These are phyloP conservation scores for Ormia ochracea DNA, from an alignment of 2,888 invertebrate genomes.

Conservation along the genomic window DNA sequence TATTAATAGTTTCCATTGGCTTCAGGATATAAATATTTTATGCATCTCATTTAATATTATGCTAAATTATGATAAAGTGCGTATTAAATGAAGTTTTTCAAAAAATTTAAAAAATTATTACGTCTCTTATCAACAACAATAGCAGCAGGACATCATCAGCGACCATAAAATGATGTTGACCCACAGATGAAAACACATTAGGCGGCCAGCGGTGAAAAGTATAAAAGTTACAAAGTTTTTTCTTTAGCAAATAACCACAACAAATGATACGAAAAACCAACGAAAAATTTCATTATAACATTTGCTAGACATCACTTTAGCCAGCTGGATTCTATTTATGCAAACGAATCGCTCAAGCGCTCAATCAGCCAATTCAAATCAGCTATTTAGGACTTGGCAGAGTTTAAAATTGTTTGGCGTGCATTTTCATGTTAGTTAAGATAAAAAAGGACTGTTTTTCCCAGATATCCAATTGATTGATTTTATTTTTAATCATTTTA, in stretches of 20 bases:
- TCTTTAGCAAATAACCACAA: slow-evolving; percentile 10
- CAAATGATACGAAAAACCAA: slow-evolving; percentile 41
- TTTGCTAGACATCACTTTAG: neutral
- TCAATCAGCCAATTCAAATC: neutral
- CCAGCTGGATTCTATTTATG: neutral
- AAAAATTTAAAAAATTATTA: neutral
- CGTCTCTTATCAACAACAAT: neutral
- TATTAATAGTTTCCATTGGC: neutral
- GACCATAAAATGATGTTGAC: slow-evolving; percentile 19
- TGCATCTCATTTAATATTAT: neutral
- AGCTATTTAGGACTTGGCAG: neutral
- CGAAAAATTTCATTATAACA: slow-evolving; percentile 24
- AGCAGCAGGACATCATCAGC: slow-evolving; percentile 14
- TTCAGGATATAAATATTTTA: neutral
- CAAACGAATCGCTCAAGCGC: neutral
- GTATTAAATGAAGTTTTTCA: neutral
- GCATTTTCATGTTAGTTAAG: neutral
- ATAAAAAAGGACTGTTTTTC: neutral
- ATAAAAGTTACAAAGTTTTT: too few relatives aligned
- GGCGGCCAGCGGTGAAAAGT: neutral
- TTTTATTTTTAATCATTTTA: too few relatives aligned
- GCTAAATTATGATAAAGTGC: neutral
- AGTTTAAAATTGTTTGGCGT: neutral
- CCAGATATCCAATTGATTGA: neutral
- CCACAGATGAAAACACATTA: slow-evolving; percentile 5